Base-by-base conservation (phyloP, 1,140 invertebrate species). In the Trichogramma pretiosum region DNA sequence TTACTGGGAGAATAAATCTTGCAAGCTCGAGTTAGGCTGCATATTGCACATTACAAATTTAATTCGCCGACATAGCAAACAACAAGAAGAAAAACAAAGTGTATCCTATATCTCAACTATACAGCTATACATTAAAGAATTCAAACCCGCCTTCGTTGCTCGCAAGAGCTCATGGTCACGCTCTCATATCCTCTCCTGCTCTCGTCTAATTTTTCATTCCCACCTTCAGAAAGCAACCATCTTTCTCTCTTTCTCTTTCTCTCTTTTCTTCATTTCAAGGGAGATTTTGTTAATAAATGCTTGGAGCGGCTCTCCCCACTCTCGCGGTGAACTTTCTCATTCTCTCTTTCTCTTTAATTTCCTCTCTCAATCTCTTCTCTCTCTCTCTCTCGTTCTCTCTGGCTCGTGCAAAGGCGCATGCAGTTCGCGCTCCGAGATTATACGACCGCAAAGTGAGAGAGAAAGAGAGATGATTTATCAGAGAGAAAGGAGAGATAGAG, bases 281-380 rank as follows among this genome's bases (percentile, higher is more conserved):
- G 18, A 46, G 38, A 46, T 51, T 51, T 46, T 43, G 49, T 51
- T 51, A 51, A 51, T 51, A 51, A 46, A 50, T 50, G 32, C 37
- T 28, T 30, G 36, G 35, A 22, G 28, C 26, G 23, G 16, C 19
- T 32, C 36, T 30, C 23, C 24, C n/a, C n/a, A n/a, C 5, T 36
- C 23, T 28, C 36, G 36, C 34, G 28, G 28, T 33, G 23, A 16
- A 28, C 38, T 41, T 30, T 18, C 24, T n/a, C n/a, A n/a, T 7
- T 36, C 23, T 37, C 24, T 36, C 41, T 32, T 26, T 18, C 4
- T 40, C 23, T 40, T 38, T 22, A 46, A 36, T 37, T 46, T 46
- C 41, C 37, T 41, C 43, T 28, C 32, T 51, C 49, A 51, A 68
- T 65, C 58, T 61, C 63, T 60, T 57, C 49, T 51, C 50, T 53